Conservation (phyloP, 2,888 invertebrate genomes). For the Nemoura dubitans region DNA sequence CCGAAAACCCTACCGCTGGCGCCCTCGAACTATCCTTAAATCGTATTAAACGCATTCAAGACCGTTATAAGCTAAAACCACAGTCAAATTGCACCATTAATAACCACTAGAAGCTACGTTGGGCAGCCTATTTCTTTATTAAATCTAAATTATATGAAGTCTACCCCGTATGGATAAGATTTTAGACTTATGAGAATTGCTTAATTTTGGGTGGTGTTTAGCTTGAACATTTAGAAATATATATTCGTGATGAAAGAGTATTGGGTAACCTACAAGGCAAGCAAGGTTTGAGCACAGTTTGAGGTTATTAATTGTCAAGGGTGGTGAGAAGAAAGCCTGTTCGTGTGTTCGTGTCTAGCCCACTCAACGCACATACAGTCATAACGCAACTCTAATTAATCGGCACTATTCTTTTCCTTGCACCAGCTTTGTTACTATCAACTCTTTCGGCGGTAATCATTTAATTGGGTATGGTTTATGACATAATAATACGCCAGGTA, state of each 20-base stretch:
- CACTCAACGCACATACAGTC: too few relatives aligned
- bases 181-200: background rate
- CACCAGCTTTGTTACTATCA: too few relatives aligned
- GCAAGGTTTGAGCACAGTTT: background rate
- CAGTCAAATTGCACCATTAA: constrained; percentile 28
- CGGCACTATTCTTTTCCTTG: background rate
- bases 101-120: constrained; percentile 28
- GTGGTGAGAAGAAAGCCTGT: too few relatives aligned
- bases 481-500: too few relatives aligned
- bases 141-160: background rate
- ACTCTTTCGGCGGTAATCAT: too few relatives aligned
- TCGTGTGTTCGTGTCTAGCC: too few relatives aligned
- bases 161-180: background rate
- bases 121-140: background rate
- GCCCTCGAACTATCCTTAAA: constrained; percentile 30
- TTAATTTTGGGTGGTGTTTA: background rate
- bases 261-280: background rate
- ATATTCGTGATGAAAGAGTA: background rate
- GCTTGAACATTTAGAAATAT: background rate
- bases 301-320: too few relatives aligned
- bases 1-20: background rate
- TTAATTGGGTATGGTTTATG: too few relatives aligned
- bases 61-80: constrained; percentile 25
- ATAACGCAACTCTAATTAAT: background rate
- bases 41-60: constrained; percentile 43